Base-by-base conservation (phyloP, 2,113 vertebrate species). In the Numida meleagris region DNA sequence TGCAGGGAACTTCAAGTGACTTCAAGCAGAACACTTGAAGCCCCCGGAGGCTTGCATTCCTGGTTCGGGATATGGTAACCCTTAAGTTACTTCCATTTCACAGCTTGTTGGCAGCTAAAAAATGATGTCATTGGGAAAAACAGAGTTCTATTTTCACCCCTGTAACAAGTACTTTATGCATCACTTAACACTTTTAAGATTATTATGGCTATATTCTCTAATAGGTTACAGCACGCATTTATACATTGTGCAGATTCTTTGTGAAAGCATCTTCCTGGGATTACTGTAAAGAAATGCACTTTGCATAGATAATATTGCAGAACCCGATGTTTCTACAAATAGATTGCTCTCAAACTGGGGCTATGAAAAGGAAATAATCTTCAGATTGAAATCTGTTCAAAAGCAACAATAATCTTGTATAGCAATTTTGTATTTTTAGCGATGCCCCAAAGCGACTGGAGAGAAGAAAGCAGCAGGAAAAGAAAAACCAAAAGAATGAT, bases 211-310 rank as follows among this genome's bases (percentile, higher is more conserved):
- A 20, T 53, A 74, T 51, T 63, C 68, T 80, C 23, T 73, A 86
- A 77, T 50, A 70, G 20, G 21, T 82, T 90, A 83, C 23, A 61
- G 51, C 40, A 82, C 17, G 65, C 46, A 34, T 95, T 95, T 68
- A 65, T 65, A 59, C 40, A 43, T 38, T 55, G 42, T 43, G 45
- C 68, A 88, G 83, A 84, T 50, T 84, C 27, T 66, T 90, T 88
- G 70, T 65, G 67, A 92, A 86, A 92, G 67, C 81, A 51, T n/a
- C 80, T 84, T 84, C 57, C 46, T 8, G 4, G 78, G 48, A 93
- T 82, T 94, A 68, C 82, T 86, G 62, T 86, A 88, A 88, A 71
- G 76, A 88, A 93, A 77, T 67, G 33, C n/a, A 74, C 43, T 92
- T 88, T 78, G 43, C 36, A 68, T 65, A 65, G 77, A 68, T 72